Percentiles rank a stretch among this genome's conserved stretches.
phyloP scores from a whole-genome alignment of 2,888 invertebrate species.

The Perithous albicinctus region DNA sequence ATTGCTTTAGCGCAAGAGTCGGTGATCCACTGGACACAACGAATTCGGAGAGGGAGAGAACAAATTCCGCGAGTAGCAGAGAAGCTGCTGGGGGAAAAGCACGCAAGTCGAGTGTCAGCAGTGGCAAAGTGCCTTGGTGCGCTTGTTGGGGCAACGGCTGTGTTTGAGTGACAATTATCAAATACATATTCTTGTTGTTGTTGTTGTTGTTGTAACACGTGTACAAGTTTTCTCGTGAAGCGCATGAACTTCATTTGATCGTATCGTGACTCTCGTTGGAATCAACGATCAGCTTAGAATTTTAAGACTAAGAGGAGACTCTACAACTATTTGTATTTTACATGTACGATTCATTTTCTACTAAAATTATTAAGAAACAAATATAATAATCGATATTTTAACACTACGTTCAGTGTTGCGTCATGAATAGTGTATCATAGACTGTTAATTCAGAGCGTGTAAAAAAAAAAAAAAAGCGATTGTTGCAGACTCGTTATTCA shows the following conservation, averaged over 20 bases:
- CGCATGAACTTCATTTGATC: neutral
- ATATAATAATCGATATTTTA: slow-evolving; percentile 46
- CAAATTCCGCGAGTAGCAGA: slow-evolving; percentile 88
- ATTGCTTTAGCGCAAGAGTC: slow-evolving; percentile 69
- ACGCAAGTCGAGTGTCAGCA: slow-evolving; percentile 88
- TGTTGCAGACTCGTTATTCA: too few relatives aligned
- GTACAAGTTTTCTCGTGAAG: neutral
- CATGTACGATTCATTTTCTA: slow-evolving; percentile 61
- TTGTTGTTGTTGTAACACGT: too few relatives aligned
- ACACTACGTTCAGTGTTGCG: neutral
- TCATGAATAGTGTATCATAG: too few relatives aligned
- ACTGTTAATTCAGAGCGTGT: too few relatives aligned
- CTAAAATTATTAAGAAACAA: slow-evolving; percentile 29
- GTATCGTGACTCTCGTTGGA: slow-evolving; percentile 14
- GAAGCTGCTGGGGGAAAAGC: slow-evolving; percentile 86
- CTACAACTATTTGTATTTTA: slow-evolving; percentile 49
- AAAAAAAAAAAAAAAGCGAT: too few relatives aligned
- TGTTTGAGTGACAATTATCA: slow-evolving; percentile 83
- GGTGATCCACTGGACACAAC: slow-evolving; percentile 75
- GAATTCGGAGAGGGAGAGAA: slow-evolving; percentile 88
- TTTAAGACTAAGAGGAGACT: neutral
- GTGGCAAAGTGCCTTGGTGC: slow-evolving; percentile 92
- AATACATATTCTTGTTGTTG: too few relatives aligned
- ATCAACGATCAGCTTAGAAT: slow-evolving; percentile 8
- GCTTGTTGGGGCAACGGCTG: slow-evolving; percentile 95